Evolutionary conservation across 2,888 invertebrate genomes (phyloP), one percentile per base, ranked within the genome.

Genomic region (Drosophila longiperda): DNA sequence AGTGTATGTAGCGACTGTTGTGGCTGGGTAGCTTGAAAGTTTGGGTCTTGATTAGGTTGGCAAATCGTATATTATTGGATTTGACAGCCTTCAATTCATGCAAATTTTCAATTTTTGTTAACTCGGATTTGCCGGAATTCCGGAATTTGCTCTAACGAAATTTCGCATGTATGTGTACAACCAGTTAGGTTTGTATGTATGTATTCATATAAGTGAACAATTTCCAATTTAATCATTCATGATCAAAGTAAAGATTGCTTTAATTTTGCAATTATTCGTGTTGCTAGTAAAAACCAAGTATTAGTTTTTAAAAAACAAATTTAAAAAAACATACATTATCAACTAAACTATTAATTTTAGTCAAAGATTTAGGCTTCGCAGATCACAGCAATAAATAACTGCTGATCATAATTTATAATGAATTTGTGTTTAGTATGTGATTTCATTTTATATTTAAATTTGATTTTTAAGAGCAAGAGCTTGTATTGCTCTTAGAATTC

Each of bases 11-110:
- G 11, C 1, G 5, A 17, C 33, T 12, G 12, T 45, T 20, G 7
- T 45, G 45, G 7, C 54, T n/a, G 29, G 36, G 50, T 36, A 29
- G 29, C 50, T 52, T 50, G 52, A 50, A 12, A 17, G 57, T 15
- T 36, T 61, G 32, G 66, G 62, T 62, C 67, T 62, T 78, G 78
- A 77, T 77, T 77, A 78, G 77, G 66, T 77, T 77, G 73, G 69
- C 69, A 73, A 77, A 77, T 77, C 74, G 77, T 63, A 77, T 57
- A 73, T 69, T 78, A 77, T 77, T 77, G 69, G 69, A 78, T 77
- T 73, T 69, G 77, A 73, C 69, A 74, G 77, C 69, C 64, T 78
- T 78, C 78, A 73, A 69, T 69, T 57, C 61, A 78, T 60, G 69
- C 59, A 69, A 77, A 77, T 78, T 77, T 77, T 68, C 78, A 66